Base-by-base conservation (phyloP, 2,888 invertebrate genomes). In the Papilio protenor region DNA sequence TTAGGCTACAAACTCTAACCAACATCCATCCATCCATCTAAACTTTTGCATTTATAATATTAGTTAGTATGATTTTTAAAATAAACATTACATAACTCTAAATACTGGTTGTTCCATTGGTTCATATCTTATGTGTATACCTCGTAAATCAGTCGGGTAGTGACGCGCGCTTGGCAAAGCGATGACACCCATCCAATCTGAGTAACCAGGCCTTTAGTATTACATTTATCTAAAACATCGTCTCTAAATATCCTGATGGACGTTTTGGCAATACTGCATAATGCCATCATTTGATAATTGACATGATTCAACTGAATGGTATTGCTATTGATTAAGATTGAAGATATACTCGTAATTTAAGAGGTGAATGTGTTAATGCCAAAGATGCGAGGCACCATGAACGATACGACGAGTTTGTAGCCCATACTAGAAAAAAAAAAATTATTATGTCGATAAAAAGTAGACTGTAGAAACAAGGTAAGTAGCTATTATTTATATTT, bases 91-190 rank as follows among this genome's bases (percentile, higher is more conserved):
- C 11, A 66, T 66, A 45, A 66, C 11, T 27, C 45, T n/a, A 45
- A 66, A 5, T n/a, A 18, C 45, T 18, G 40, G 33, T 33, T 66
- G 16, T 12, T 12, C 45, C 2, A 45, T 59, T 57, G 59, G 57
- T 27, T 52, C 76, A 49, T 71, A 64, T 77, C 72, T 21, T 16
- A n/a, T 72, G 55, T n/a, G 18, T 61, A 45, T 16, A 33, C 12
- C 1, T 59, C 73, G 70, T 77, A 74, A 77, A 77, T 77, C 77
- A 77, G 76, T 59, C 64, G 61, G 47, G 52, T 49, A 49, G 59
- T 61, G 76, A 74, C 73, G 33, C 73, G 69, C 73, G 73, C 40
- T 40, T 40, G 52, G 27, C 52, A 33, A 64, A 23, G 11, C 64
- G 61, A 23, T 52, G 55, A 77, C 76, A 77, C 55, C 45, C 23